Conservation (phyloP, 2,888 invertebrate species). For the Tholera decimalis region DNA sequence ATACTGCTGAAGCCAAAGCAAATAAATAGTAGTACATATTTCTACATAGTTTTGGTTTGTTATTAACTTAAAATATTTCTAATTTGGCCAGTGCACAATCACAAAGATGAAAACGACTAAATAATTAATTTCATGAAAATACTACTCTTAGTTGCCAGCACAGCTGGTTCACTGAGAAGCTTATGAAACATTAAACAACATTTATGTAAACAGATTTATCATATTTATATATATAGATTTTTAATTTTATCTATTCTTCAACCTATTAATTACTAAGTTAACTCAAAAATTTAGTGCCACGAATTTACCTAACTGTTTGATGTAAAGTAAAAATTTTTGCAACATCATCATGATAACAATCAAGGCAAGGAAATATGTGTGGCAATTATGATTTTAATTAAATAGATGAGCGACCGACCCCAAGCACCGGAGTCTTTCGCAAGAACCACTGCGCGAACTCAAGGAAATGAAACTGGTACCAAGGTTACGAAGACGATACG, state of each 20-base stretch:
- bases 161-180: constrained; percentile 12
- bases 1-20: background rate
- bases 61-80: background rate
- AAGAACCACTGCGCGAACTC: constrained; percentile 42
- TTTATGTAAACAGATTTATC: background rate
- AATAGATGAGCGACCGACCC: constrained; percentile 40
- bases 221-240: background rate
- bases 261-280: background rate
- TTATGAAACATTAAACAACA: constrained; percentile 15
- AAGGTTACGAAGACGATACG: constrained; percentile 63
- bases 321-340: constrained; percentile 44
- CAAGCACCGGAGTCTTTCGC: constrained; percentile 38
- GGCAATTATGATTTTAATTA: constrained; percentile 50
- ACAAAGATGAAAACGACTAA: background rate
- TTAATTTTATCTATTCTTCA: background rate
- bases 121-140: background rate
- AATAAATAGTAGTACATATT: background rate
- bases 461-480: constrained; percentile 54
- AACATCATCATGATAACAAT: constrained; percentile 52
- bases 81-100: background rate
- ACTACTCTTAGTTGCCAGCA: background rate
- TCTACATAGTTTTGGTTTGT: background rate
- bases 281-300: constrained; percentile 9
- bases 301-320: constrained; percentile 9
- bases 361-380: constrained; percentile 41